Evolutionary conservation across 2,113 vertebrate species (phyloP).

Genomic region (Hippocampus abdominalis): DNA sequence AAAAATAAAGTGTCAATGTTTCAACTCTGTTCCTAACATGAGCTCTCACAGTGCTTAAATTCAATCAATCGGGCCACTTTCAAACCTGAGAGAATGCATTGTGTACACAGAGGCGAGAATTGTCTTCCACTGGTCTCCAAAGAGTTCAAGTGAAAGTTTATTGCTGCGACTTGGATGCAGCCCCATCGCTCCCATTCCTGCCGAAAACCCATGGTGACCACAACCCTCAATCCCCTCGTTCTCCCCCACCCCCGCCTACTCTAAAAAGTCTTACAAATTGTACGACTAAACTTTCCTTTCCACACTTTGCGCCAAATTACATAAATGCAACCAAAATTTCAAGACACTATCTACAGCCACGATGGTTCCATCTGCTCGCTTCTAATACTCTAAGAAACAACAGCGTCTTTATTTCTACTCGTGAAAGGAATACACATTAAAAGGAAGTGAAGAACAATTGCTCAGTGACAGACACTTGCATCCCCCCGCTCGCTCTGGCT

Average conservation of each 20-base stretch:
- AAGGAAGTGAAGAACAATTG: slow-evolving; percentile 47
- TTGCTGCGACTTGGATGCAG: slow-evolving; percentile 35
- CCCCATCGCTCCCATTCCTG: slow-evolving; percentile 56
- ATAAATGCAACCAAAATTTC: not conserved
- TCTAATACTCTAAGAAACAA: not conserved
- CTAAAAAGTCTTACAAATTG: slow-evolving; percentile 42
- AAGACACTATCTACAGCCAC: not conserved
- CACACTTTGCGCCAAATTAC: slow-evolving; percentile 19
- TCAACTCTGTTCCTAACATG: too few species aligned
- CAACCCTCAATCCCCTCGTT: slow-evolving; percentile 31
- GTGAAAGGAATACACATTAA: slow-evolving; percentile 26
- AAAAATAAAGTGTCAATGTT: too few species aligned
- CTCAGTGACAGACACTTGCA: slow-evolving; percentile 49
- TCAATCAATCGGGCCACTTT: not conserved
- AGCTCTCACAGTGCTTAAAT: not conserved
- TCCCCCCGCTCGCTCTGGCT: slow-evolving; percentile 41
- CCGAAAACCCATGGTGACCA: slow-evolving; percentile 63
- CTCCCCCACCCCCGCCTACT: slow-evolving; percentile 27
- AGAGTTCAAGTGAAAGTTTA: slow-evolving; percentile 42
- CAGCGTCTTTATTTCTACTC: slow-evolving; percentile 11
- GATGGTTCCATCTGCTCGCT: not conserved
- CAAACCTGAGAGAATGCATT: slow-evolving; percentile 2
- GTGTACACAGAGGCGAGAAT: not conserved
- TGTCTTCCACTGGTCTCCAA: slow-evolving; percentile 12
- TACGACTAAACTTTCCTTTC: slow-evolving; percentile 19